phyloP scores from a whole-genome alignment of 2,888 invertebrate species.

The Onthophagus sagittarius region DNA sequence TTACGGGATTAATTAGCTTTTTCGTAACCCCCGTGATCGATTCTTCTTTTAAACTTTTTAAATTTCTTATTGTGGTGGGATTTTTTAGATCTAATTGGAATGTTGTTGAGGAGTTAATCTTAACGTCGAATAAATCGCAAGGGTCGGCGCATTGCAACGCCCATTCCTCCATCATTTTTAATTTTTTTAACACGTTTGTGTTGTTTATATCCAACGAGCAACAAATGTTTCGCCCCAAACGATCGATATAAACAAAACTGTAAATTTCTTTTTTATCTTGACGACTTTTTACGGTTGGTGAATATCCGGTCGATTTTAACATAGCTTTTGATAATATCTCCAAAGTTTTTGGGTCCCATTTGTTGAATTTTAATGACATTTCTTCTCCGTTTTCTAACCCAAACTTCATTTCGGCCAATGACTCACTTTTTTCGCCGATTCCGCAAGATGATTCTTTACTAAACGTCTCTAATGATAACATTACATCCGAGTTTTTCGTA shows the following conservation, averaged over 20 bases:
- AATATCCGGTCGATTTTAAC: background rate
- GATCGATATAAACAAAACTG: background rate
- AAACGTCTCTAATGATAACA: background rate
- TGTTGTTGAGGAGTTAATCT: background rate
- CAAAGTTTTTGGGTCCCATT: background rate
- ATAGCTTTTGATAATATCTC: background rate
- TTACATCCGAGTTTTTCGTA: background rate
- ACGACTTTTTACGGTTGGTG: background rate
- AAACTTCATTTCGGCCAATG: background rate
- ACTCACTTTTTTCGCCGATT: background rate
- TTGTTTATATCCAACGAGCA: slow-evolving; percentile 1
- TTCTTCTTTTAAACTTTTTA: background rate
- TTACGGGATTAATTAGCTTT: background rate
- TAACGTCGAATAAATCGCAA: background rate
- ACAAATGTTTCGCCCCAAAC: background rate
- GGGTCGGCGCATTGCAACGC: background rate
- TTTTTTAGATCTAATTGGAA: background rate
- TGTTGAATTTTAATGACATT: background rate
- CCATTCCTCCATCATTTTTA: background rate
- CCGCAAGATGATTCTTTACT: background rate
- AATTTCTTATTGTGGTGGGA: background rate
- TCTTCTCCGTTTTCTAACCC: background rate
- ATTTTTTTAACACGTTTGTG: background rate
- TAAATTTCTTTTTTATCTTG: background rate
- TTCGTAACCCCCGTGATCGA: background rate